Conservation (phyloP, 2,797 vertebrate species). For the Anabas testudineus region DNA sequence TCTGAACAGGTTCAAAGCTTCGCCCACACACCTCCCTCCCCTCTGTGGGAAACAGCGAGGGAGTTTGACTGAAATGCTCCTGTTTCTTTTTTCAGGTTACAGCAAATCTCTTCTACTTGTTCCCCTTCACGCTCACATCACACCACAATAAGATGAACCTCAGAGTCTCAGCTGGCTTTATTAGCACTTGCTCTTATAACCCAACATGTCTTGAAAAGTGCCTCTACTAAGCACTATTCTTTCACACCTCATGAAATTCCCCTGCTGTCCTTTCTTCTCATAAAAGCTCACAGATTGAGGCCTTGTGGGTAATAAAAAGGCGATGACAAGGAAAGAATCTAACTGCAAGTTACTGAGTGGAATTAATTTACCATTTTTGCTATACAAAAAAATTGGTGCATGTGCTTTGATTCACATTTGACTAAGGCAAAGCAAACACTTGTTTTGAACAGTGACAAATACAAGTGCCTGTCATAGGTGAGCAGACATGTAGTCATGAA, state of each 20-base stretch:
- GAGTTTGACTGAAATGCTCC: conserved; percentile 17
- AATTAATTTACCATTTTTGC: conserved; percentile 1
- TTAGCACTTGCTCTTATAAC: conserved; percentile 4
- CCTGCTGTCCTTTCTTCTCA: neutral
- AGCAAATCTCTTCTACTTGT: conserved; percentile 7
- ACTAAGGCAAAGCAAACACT: too few relatives aligned
- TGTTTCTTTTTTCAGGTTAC: conserved; percentile 4
- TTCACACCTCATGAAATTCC: conserved; percentile 18
- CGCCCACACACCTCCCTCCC: neutral
- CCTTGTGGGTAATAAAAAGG: neutral
- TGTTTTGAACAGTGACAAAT: too few relatives aligned
- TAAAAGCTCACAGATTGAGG: neutral
- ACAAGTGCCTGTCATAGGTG: neutral
- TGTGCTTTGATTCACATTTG: conserved; percentile 3
- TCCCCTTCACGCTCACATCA: neutral
- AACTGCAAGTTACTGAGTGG: neutral
- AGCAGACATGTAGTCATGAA: conserved; percentile 2
- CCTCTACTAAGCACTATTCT: neutral
- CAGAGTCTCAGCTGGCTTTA: neutral
- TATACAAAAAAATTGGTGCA: neutral
- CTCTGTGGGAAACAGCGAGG: neutral
- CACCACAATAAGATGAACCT: neutral
- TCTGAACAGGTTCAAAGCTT: conserved; percentile 41
- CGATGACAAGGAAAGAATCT: neutral
- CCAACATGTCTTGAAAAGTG: neutral